A percentile compares a stretch with the other conserved stretches of the same genome.
These are phyloP conservation scores for Helicoverpa armigera DNA, from an alignment of 1,140 invertebrate genomes.

Conservation along the genomic window DNA sequence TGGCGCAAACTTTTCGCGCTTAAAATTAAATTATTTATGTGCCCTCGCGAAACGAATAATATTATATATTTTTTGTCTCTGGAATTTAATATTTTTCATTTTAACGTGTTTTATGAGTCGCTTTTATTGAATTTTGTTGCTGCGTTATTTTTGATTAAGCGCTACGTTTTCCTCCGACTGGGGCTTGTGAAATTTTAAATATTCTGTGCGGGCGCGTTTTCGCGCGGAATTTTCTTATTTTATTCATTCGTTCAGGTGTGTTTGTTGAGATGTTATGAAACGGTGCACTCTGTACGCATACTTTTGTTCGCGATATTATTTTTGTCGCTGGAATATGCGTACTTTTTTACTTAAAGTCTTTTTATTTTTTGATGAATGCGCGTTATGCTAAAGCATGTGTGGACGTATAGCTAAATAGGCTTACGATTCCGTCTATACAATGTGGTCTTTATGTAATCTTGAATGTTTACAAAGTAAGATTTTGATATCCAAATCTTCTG, in stretches of 20 bases:
- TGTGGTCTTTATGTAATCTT: not conserved
- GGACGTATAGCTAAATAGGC: not conserved
- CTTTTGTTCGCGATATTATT: conserved; percentile 37
- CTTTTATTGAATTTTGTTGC: conserved; percentile 75
- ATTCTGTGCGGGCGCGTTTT: conserved; percentile 48
- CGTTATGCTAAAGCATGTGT: not conserved
- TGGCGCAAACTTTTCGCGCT: conserved; percentile 43
- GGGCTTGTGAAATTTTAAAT: conserved; percentile 65
- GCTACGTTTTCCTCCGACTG: conserved; percentile 44
- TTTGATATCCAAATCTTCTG: no score
- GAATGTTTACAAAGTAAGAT: no score
- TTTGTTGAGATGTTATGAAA: conserved; percentile 46
- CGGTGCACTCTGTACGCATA: conserved; percentile 41
- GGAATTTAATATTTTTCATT: conserved; percentile 78
- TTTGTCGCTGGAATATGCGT: conserved; percentile 20
- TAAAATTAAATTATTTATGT: conserved; percentile 72
- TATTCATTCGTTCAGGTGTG: conserved; percentile 49
- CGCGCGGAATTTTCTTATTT: conserved; percentile 42
- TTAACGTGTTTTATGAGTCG: conserved; percentile 70
- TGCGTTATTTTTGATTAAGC: conserved; percentile 75
- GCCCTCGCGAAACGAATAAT: conserved; percentile 60
- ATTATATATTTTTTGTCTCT: conserved; percentile 68
- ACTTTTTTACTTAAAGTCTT: conserved; percentile 21
- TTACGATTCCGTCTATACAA: not conserved
- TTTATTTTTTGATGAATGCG: conserved; percentile 22